Evolutionary conservation across 1,140 invertebrate species (phyloP).

Genomic region (Elymnias hypermnestra): DNA sequence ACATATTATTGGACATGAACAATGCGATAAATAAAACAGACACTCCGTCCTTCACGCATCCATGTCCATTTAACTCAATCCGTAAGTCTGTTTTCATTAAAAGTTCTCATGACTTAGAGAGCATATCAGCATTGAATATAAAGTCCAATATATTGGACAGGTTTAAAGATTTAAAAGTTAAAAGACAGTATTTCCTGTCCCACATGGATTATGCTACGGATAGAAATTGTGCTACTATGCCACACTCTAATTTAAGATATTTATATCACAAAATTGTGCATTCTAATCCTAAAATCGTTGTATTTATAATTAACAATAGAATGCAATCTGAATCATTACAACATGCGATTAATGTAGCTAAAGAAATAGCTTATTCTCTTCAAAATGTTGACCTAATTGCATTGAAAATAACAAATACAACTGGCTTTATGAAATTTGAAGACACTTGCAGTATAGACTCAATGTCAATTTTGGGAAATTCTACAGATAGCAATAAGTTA

Average conservation of each 20-base stretch:
- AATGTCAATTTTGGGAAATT: slow-evolving; percentile 57
- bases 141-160: slow-evolving; percentile 51
- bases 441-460: slow-evolving; percentile 55
- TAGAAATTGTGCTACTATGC: slow-evolving; percentile 57
- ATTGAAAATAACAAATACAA: slow-evolving; percentile 59
- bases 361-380: slow-evolving; percentile 57
- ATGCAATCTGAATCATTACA: slow-evolving; percentile 52
- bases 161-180: slow-evolving; percentile 69
- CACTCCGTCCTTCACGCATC: slow-evolving; percentile 66
- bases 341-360: slow-evolving; percentile 51
- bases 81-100: slow-evolving; percentile 64
- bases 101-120: slow-evolving; percentile 50
- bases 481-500: slow-evolving; percentile 63
- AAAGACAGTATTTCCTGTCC: slow-evolving; percentile 67
- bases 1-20: slow-evolving; percentile 58
- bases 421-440: slow-evolving; percentile 64
- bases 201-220: slow-evolving; percentile 69
- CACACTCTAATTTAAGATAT: slow-evolving; percentile 60
- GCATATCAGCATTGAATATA: slow-evolving; percentile 35
- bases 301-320: slow-evolving; percentile 64
- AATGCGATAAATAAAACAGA: slow-evolving; percentile 44
- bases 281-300: slow-evolving; percentile 57
- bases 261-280: slow-evolving; percentile 68
- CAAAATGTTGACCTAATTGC: slow-evolving; percentile 55
- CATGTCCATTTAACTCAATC: slow-evolving; percentile 70